Base-by-base conservation (phyloP, 2,888 invertebrate species). In the Nomada goodeniana region DNA sequence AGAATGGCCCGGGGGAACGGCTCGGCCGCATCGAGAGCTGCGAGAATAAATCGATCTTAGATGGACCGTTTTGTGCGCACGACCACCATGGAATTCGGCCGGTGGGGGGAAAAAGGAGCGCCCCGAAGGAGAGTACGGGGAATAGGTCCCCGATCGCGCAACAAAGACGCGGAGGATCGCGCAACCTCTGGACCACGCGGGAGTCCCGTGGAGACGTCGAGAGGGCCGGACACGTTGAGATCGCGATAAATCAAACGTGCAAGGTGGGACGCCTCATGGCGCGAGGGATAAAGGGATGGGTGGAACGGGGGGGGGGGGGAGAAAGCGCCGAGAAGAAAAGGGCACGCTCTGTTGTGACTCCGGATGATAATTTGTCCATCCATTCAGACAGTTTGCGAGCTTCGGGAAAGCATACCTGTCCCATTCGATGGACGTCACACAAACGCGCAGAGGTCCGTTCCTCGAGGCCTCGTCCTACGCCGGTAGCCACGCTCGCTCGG, bases 281-380 rank as follows among this genome's bases (percentile, higher is more conserved):
- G 74, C 60, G 65, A 36, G 29, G 55, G 76, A 70, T 73, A 78
- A 73, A 67, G 67, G 68, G n/a, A 15, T 4, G 36, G 64, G 65
- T 44, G 26, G 23, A 1, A 23, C 23, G 23, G 23, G 23, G 23
- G 55, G 42, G 64, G 29, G 15, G 42, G 80, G 20, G 71, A 64
- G 76, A 78, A 59, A 77, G 78, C 63, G 53, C 55, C 53, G 80
- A 71, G 70, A 74, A 81, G 77, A 85, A 88, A 89, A 84, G 86
- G 88, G 89, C 91, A 91, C 89, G 88, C 86, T 89, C 86, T 90
- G 90, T 91, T 91, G 88, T 91, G 90, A 90, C 90, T 83, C 65
- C 71, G 80, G 86, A 87, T 87, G 89, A 90, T 91, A 91, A 91
- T 92, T 91, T 91, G 92, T 92, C 90, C 89, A 89, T 86, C 87